Percentiles rank a stretch among this genome's conserved stretches.
Conservation (phyloP, 2,888 invertebrate species). For the Chrysotoxum bicinctum region DNA sequence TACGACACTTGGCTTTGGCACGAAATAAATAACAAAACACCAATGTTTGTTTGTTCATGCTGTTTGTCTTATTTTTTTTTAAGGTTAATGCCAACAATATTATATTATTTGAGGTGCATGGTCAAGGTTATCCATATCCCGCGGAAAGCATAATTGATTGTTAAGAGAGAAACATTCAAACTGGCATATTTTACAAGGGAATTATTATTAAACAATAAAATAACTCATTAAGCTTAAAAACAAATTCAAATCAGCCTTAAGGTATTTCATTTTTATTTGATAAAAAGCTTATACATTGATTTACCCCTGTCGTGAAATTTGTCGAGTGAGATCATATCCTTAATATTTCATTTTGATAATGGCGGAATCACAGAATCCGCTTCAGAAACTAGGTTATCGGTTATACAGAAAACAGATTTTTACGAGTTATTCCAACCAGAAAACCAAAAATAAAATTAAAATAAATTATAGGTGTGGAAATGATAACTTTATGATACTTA, state of each 20-base stretch:
- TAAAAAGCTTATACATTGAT: background rate
- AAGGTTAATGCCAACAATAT: background rate
- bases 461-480: background rate
- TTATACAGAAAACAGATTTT: background rate
- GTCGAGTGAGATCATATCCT: slow-evolving; percentile 14
- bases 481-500: background rate
- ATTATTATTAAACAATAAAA: background rate
- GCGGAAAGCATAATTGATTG: background rate
- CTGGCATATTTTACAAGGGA: background rate
- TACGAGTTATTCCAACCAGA: background rate
- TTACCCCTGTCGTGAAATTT: slow-evolving; percentile 14
- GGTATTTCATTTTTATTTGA: background rate
- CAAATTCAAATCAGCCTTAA: background rate
- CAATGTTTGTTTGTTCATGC: background rate
- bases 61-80: background rate
- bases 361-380: slow-evolving; percentile 20
- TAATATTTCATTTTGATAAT: slow-evolving; percentile 8
- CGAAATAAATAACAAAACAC: background rate
- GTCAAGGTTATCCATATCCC: background rate
- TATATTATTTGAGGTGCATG: background rate
- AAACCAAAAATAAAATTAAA: background rate
- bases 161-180: background rate
- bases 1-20: background rate
- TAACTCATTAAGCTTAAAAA: background rate
- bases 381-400: background rate